A percentile compares a stretch with the other conserved stretches of the same genome.
Evolutionary conservation across 1,140 invertebrate species (phyloP).

Genomic region (Diachasma alloeum): DNA sequence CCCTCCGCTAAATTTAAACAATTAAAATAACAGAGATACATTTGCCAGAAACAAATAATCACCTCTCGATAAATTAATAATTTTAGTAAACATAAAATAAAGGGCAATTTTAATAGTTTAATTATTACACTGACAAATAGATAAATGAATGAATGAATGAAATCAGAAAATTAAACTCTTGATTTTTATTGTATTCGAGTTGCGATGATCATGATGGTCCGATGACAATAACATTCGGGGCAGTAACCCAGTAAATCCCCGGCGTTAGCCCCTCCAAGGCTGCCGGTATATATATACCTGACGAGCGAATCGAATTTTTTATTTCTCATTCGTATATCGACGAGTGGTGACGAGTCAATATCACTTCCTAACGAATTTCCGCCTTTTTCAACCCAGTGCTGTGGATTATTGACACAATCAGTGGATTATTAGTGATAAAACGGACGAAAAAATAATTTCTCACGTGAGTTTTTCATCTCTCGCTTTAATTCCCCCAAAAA

Average conservation of each 20-base stretch:
- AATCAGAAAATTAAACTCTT: too few relatives aligned
- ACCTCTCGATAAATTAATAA: too few relatives aligned
- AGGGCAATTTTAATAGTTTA: too few relatives aligned
- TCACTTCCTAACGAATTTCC: not conserved
- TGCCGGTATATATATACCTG: conserved; percentile 32
- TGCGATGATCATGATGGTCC: not conserved
- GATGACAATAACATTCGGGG: conserved; percentile 21
- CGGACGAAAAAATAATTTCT: too few relatives aligned
- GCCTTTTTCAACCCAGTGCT: not conserved
- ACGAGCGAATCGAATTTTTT: conserved; percentile 34
- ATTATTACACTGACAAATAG: too few relatives aligned
- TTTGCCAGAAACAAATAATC: too few relatives aligned
- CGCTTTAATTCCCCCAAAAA: too few relatives aligned
- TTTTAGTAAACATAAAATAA: too few relatives aligned
- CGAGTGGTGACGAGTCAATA: not conserved
- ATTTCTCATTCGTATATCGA: conserved; percentile 11
- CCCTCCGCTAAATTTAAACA: too few relatives aligned
- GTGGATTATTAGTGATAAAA: not conserved
- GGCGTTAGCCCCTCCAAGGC: conserved; percentile 22
- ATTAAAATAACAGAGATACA: too few relatives aligned
- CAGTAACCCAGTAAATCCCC: conserved; percentile 39
- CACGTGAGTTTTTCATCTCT: not conserved
- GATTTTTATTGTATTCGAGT: not conserved
- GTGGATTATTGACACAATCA: not conserved
- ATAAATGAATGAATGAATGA: too few relatives aligned